Conservation (phyloP, 2,888 invertebrate species). For the Chrysolina haemoptera region DNA sequence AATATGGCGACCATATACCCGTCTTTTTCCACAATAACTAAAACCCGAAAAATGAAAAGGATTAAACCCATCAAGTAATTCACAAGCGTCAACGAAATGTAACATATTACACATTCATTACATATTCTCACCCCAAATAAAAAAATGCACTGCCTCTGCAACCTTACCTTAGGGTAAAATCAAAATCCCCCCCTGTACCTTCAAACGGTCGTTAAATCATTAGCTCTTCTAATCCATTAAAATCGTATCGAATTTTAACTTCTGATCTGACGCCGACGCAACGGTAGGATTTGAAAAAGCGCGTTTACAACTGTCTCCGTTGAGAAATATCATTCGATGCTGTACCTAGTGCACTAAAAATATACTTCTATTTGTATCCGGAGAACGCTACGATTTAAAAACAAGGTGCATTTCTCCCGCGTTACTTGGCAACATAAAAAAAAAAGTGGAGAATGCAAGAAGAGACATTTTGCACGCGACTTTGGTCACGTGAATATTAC, state of each 20-base stretch:
- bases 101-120: too few relatives aligned
- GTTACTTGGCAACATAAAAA: conserved; percentile 38
- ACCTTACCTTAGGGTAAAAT: neutral
- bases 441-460: conserved; percentile 43
- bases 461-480: conserved; percentile 39
- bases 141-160: neutral
- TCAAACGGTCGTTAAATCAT: too few relatives aligned
- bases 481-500: neutral
- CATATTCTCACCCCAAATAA: too few relatives aligned
- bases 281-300: neutral
- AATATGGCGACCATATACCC: too few relatives aligned
- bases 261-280: neutral
- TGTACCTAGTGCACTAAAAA: conserved; percentile 59
- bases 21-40: too few relatives aligned
- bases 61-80: too few relatives aligned
- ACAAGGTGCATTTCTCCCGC: conserved; percentile 64
- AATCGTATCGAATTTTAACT: neutral
- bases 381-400: conserved; percentile 60
- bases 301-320: conserved; percentile 14
- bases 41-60: too few relatives aligned
- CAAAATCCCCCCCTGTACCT: neutral
- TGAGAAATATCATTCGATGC: conserved; percentile 32
- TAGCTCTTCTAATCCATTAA: neutral
- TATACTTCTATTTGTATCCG: conserved; percentile 64
- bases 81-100: too few relatives aligned